Evolutionary conservation across 2,888 invertebrate species (phyloP).

Genomic region (Ethmia dodecea): DNA sequence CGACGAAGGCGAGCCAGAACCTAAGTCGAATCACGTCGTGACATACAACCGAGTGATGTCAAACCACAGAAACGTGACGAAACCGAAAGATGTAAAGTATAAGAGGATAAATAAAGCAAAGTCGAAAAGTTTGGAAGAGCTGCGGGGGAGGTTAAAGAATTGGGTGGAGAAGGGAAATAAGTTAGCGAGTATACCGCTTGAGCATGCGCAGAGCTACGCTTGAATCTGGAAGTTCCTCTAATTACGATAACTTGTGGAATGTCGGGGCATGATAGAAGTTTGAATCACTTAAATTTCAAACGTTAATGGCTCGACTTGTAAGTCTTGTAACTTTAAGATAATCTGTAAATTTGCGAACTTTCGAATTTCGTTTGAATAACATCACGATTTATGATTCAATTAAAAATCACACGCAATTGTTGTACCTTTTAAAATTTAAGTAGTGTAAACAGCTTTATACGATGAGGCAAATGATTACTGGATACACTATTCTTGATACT

Average conservation of each 20-base stretch:
- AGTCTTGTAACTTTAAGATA: too few relatives aligned
- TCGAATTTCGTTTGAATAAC: too few relatives aligned
- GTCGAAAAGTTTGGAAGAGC: constrained; percentile 91
- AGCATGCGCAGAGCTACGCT: constrained; percentile 82
- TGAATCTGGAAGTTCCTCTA: constrained; percentile 58
- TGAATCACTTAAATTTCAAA: neutral
- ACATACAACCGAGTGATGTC: constrained; percentile 93
- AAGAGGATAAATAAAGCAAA: constrained; percentile 94
- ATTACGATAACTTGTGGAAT: constrained; percentile 22
- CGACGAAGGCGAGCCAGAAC: constrained; percentile 57
- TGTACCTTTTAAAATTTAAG: constrained; percentile 27
- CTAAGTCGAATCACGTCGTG: constrained; percentile 78
- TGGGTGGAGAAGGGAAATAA: constrained; percentile 90
- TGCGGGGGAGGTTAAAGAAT: constrained; percentile 88
- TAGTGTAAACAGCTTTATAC: constrained; percentile 41
- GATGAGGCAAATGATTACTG: constrained; percentile 33
- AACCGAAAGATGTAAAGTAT: constrained; percentile 94
- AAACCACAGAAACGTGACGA: constrained; percentile 92
- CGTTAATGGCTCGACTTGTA: neutral
- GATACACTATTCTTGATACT: constrained; percentile 66
- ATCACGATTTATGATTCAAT: too few relatives aligned
- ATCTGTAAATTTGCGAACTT: too few relatives aligned
- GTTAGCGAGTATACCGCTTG: constrained; percentile 81
- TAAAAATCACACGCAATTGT: neutral
- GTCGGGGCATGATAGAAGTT: neutral